Base-by-base conservation (phyloP, 2,888 invertebrate species). In the Ptychoptera contaminata region DNA sequence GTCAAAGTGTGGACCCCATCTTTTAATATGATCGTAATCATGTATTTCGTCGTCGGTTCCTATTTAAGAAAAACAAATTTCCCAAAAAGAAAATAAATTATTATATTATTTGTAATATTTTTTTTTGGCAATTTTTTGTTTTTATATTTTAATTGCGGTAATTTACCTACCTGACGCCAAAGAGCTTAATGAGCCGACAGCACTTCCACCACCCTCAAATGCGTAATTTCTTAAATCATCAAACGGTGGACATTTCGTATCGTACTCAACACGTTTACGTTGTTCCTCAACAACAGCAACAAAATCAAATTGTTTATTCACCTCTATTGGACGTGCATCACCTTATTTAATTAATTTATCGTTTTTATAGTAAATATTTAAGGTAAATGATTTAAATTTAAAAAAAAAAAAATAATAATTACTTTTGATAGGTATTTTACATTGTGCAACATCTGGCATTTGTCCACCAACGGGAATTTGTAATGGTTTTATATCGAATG, bases 151-250 rank as follows among this genome's bases (percentile, higher is more conserved):
- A 8, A 37, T 12, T 12, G 23, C 14, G 37, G 8, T 15, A 35
- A 44, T 12, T 31, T 32, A 32, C n/a, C 11, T 69, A 88, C 91
- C 91, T 63, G 92, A 92, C 57, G 92, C 92, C 58, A 97, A 75
- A 40, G 96, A 96, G 60, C 93, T 94, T 44, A 97, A 73, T 2
- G 94, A 93, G 45, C 94, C 96, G 34, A 93, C 94, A 47, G 92
- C 93, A 63, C 92, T 93, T 70, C 93, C 94, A 61, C 92, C 92
- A 37, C 97, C 97, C 67, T 98, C 98, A 58, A 97, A 97, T 46
- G 94, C 96, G 67, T 97, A 98, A 73, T 98, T 97, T 63, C 97
- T 78, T 54, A 98, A 77, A 67, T 97, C 97, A 65, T 98, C 98
- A 64, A 94, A 96, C 7, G 97, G 97, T 45, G 97, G 97, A 44